Evolutionary conservation across 2,888 invertebrate genomes (phyloP), one percentile per base, ranked within the genome.

Genomic region (Pollenia labialis): DNA sequence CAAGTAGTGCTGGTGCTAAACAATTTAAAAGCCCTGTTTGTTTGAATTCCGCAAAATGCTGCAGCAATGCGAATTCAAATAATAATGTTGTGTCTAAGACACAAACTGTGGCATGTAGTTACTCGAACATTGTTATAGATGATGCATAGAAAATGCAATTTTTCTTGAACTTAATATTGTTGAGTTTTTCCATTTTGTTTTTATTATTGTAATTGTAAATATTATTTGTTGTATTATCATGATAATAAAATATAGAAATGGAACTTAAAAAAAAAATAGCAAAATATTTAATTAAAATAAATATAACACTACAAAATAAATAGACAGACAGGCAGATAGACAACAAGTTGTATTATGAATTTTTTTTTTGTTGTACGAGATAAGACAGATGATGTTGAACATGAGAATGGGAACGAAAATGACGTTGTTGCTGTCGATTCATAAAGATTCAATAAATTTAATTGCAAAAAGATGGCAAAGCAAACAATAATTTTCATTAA

Each of bases 221-320:
- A 32, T 32, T 32, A 32, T 32, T 23, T 23, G 40, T 32, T 75
- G 14, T 46, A 14, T 54, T 54, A 60, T 68, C 54, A 16, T 69
- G 16, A 52, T 60, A 60, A 69, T 79, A 69, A 69, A 69, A 44
- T 60, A 50, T 68, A 71, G 74, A 44, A 50, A 44, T 23, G 23
- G 23, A 23, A 23, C 23, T 23, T 2, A 23, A 23, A 23, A 23
- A 23, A 23, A 23, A 23, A 23, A 23, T 23, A 23, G 23, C 23
- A 23, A 48, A 83, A 71, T 40, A 72, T 14, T 56, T 60, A 71
- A 60, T 60, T 48, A 71, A 66, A 71, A 66, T 84, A 85, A 71
- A 66, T 84, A 85, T 89, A 68, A 88, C 88, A 90, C 89, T 90
- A 48, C 60, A 52, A 46, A 48, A 58, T n/a, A 58, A 72, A 52